A percentile compares a stretch with the other conserved stretches of the same genome.
Evolutionary conservation across 2,797 vertebrate species (phyloP).

Genomic region (Diplodus puntazzo): DNA sequence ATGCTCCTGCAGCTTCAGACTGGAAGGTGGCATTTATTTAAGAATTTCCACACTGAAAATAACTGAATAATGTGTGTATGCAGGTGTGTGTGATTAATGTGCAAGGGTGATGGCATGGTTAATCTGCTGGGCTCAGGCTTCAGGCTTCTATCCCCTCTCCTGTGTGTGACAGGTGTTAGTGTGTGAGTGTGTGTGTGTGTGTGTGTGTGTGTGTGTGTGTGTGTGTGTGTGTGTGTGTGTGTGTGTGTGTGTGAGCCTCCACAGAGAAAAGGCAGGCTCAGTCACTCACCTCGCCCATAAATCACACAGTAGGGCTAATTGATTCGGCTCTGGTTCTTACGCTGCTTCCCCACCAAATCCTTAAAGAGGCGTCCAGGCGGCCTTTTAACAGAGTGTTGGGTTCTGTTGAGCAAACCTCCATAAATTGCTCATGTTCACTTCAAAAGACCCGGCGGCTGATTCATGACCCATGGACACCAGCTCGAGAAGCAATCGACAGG

Average conservation of each 20-base stretch:
- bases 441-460: constrained; percentile 50
- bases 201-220: constrained; percentile 38
- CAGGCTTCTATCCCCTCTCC: constrained; percentile 30
- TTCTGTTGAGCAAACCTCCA: constrained; percentile 60
- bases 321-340: constrained; percentile 61
- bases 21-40: constrained; percentile 4
- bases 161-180: constrained; percentile 59
- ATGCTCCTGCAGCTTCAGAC: constrained; percentile 35
- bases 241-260: constrained; percentile 36
- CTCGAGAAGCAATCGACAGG: constrained; percentile 8
- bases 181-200: too few relatives aligned
- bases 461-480: constrained; percentile 43
- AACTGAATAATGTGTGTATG: neutral
- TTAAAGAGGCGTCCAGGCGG: constrained; percentile 39
- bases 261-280: constrained; percentile 28
- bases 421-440: constrained; percentile 50
- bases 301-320: constrained; percentile 69
- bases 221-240: constrained; percentile 39
- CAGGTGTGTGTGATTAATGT: constrained; percentile 54
- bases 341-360: constrained; percentile 47
- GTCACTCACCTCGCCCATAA: constrained; percentile 66
- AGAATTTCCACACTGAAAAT: neutral
- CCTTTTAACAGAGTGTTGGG: constrained; percentile 53
- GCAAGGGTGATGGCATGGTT: constrained; percentile 40
- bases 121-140: constrained; percentile 63